Conservation (phyloP, 2,797 vertebrate genomes). For the Poecilia gillii region DNA sequence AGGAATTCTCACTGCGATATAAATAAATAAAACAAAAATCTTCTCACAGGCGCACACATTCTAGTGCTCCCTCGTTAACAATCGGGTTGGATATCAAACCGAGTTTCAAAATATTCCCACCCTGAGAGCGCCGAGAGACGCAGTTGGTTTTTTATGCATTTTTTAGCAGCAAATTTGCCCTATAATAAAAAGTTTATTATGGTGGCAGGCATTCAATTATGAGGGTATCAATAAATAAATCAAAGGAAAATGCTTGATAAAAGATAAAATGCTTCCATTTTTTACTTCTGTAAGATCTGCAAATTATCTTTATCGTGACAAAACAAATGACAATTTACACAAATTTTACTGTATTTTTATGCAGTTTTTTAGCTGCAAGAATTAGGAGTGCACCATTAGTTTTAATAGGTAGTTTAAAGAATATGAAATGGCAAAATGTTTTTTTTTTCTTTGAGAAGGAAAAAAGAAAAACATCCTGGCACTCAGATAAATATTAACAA, state of each 20-base stretch:
- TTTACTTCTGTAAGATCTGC: not conserved
- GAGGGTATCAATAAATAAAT: slow-evolving; percentile 61
- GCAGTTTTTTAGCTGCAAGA: not conserved
- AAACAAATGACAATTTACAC: not conserved
- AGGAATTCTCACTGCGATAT: not conserved
- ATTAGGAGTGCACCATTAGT: slow-evolving; percentile 5
- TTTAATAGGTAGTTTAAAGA: slow-evolving; percentile 24
- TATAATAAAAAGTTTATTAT: slow-evolving; percentile 75
- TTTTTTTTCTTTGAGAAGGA: slow-evolving; percentile 27
- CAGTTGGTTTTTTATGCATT: slow-evolving; percentile 40
- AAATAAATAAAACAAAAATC: slow-evolving; percentile 20
- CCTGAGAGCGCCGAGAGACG: slow-evolving; percentile 38
- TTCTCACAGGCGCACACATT: slow-evolving; percentile 40
- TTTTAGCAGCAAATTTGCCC: slow-evolving; percentile 64
- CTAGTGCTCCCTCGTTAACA: slow-evolving; percentile 59
- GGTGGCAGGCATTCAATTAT: slow-evolving; percentile 66
- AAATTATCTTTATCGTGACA: not conserved
- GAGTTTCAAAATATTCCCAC: slow-evolving; percentile 63
- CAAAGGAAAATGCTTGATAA: slow-evolving; percentile 51
- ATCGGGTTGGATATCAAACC: slow-evolving; percentile 53
- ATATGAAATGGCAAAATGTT: not conserved
- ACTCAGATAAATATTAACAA: slow-evolving; percentile 29
- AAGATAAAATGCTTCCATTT: slow-evolving; percentile 41
- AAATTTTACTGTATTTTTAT: not conserved
- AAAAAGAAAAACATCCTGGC: slow-evolving; percentile 16